Conservation (phyloP, 2,113 vertebrate species). For the Arizona elegans region DNA sequence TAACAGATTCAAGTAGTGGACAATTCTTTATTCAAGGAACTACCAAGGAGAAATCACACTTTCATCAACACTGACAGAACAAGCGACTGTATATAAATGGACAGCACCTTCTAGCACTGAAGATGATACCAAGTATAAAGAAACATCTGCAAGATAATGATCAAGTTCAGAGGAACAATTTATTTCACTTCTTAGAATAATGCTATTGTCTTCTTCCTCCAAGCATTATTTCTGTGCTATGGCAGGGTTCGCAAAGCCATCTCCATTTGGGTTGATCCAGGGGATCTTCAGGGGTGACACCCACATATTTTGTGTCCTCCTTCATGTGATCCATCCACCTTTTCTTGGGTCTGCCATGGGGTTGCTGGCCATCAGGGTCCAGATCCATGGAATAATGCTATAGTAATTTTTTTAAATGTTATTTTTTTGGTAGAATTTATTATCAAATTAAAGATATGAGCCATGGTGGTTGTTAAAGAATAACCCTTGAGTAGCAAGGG, state of each 20-base stretch:
- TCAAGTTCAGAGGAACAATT: background rate
- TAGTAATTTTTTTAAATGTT: background rate
- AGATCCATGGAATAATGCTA: background rate
- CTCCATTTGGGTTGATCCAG: background rate
- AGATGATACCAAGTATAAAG: background rate
- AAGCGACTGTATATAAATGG: too few relatives aligned
- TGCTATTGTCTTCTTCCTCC: background rate
- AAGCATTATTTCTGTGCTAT: too few relatives aligned
- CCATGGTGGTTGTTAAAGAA: too few relatives aligned
- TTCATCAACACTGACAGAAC: too few relatives aligned
- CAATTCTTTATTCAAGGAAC: too few relatives aligned
- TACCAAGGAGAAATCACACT: too few relatives aligned
- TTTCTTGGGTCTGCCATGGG: background rate
- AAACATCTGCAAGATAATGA: background rate
- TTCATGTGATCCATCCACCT: too few relatives aligned
- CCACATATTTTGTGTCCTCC: background rate
- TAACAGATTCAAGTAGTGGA: too few relatives aligned
- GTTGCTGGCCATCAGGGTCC: background rate
- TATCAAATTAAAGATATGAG: background rate
- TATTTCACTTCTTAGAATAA: background rate
- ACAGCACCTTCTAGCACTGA: too few relatives aligned
- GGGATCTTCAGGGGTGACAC: background rate
- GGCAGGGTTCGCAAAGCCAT: background rate
- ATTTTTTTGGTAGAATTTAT: background rate
- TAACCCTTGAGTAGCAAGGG: too few relatives aligned